phyloP scores from a whole-genome alignment of 1,140 invertebrate genomes.

The Diprion similis region DNA sequence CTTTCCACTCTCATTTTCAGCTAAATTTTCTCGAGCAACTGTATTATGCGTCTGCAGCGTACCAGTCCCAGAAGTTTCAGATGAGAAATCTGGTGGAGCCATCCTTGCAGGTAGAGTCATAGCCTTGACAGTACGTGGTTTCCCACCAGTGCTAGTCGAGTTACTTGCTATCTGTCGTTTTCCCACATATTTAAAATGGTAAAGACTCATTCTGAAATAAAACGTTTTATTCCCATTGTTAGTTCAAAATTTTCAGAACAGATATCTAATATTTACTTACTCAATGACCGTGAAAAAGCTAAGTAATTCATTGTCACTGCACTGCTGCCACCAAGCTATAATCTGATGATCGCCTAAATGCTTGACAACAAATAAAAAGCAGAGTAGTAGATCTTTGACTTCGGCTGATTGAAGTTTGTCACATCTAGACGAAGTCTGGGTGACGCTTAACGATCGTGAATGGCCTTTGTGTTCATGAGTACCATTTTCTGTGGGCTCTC shows the following conservation, averaged over 20 bases:
- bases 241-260: constrained; percentile 30
- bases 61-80: constrained; percentile 59
- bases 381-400: constrained; percentile 87
- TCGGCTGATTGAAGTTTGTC: constrained; percentile 80
- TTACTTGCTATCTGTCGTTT: constrained; percentile 73
- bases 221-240: constrained; percentile 16
- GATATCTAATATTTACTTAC: constrained; percentile 67
- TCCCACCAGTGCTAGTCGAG: constrained; percentile 58
- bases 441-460: constrained; percentile 65
- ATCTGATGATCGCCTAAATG: constrained; percentile 87
- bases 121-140: constrained; percentile 66
- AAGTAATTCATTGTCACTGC: constrained; percentile 75
- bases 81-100: constrained; percentile 71
- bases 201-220: constrained; percentile 74
- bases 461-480: constrained; percentile 49
- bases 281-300: constrained; percentile 83
- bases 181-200: constrained; percentile 90
- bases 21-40: constrained; percentile 62
- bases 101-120: constrained; percentile 82
- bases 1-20: constrained; percentile 67
- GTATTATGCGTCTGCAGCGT: constrained; percentile 64
- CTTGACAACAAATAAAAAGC: constrained; percentile 91
- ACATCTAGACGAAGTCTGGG: constrained; percentile 65
- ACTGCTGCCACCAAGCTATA: constrained; percentile 91
- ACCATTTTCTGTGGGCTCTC: constrained; percentile 50